These are phyloP conservation scores for Whitmania pigra DNA, from an alignment of 1,140 invertebrate genomes.

Conservation along the genomic window DNA sequence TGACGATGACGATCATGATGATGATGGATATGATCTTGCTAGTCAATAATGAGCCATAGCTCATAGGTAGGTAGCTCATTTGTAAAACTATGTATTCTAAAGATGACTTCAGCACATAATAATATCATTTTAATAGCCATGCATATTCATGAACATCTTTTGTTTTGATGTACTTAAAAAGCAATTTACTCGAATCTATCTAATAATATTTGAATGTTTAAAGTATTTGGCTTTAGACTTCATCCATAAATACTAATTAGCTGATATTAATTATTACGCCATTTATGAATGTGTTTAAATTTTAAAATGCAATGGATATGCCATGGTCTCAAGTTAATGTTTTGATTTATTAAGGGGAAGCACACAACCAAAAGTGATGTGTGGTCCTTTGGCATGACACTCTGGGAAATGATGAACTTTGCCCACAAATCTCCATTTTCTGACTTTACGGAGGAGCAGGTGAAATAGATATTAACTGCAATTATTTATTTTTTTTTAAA, in stretches of 20 bases:
- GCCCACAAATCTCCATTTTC: constrained; percentile 68
- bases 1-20: no score
- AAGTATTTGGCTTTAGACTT: no score
- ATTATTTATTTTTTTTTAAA: no score
- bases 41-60: no score
- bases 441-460: constrained; percentile 61
- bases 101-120: not conserved
- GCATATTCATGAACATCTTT: constrained; percentile 33
- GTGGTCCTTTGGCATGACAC: constrained; percentile 71
- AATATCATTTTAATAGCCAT: not conserved
- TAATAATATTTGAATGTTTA: no score
- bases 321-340: not conserved
- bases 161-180: constrained; percentile 13
- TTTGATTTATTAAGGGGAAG: constrained; percentile 47
- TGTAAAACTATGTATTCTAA: not conserved
- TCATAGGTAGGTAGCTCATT: no score
- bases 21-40: no score
- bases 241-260: no score
- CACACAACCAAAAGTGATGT: constrained; percentile 73
- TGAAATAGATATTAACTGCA: constrained; percentile 32
- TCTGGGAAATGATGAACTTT: constrained; percentile 79
- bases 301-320: no score
- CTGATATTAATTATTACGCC: no score
- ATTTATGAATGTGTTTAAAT: no score
- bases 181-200: no score